These are phyloP conservation scores for Ibidorhyncha struthersii DNA, from an alignment of 2,113 vertebrate genomes.

Conservation along the genomic window DNA sequence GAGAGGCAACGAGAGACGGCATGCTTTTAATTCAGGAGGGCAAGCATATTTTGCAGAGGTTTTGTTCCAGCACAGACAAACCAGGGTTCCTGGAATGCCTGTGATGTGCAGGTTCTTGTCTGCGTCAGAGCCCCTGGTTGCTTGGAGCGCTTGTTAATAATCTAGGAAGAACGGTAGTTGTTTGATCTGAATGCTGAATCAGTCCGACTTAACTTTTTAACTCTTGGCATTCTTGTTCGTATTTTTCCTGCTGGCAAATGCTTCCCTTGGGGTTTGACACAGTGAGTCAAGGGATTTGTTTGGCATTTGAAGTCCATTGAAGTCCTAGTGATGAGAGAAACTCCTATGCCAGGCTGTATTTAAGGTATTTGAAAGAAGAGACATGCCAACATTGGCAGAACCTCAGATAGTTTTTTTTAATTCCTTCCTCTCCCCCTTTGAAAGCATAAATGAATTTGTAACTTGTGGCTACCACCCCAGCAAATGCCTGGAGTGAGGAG, in stretches of 20 bases:
- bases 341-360: constrained; percentile 2
- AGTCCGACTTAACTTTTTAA: background rate
- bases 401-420: background rate
- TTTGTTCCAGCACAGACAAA: background rate
- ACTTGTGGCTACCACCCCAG: background rate
- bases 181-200: constrained; percentile 51
- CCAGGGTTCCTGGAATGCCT: constrained; percentile 27
- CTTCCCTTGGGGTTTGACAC: background rate
- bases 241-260: background rate
- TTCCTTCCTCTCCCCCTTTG: background rate
- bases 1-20: background rate
- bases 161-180: background rate
- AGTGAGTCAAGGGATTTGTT: constrained; percentile 8
- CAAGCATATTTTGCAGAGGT: background rate
- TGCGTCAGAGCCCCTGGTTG: background rate
- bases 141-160: constrained; percentile 33
- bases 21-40: background rate
- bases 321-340: background rate
- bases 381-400: background rate
- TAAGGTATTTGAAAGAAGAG: constrained; percentile 21
- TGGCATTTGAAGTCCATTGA: constrained; percentile 3
- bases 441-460: background rate
- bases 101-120: constrained; percentile 53
- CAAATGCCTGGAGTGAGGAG: background rate
- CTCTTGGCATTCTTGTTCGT: background rate